Percentiles rank a stretch among this genome's conserved stretches.
These are phyloP conservation scores for Acanthosepion pharaonis DNA, from an alignment of 2,888 invertebrate species.

Conservation along the genomic window DNA sequence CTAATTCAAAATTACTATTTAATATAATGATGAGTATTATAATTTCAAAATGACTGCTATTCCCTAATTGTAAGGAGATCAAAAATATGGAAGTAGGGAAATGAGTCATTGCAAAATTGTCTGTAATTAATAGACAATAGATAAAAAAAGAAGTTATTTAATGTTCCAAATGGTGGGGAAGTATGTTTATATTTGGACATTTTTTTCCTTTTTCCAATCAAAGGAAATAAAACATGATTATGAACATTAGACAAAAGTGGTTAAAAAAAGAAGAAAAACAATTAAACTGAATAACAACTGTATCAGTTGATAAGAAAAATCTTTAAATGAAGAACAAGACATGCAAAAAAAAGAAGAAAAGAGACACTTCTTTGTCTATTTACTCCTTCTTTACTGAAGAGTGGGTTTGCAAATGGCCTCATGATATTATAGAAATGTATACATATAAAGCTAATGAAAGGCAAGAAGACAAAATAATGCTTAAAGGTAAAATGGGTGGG, in stretches of 20 bases:
- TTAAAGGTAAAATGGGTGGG: not conserved
- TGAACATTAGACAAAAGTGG: not conserved
- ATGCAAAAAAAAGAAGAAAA: not conserved
- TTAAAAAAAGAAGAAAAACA: not conserved
- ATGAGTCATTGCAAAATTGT: not conserved
- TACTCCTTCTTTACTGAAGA: slow-evolving; percentile 1
- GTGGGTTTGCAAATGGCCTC: not conserved
- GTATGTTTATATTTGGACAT: not conserved
- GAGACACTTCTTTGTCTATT: not conserved
- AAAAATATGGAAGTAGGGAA: not conserved
- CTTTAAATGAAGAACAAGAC: not conserved
- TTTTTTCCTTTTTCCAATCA: not conserved
- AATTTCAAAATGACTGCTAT: not conserved
- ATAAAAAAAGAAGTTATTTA: not conserved
- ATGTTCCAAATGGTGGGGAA: not conserved
- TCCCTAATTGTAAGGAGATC: not conserved
- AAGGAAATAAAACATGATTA: not conserved
- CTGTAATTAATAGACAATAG: not conserved
- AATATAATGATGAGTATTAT: not conserved
- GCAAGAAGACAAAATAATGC: slow-evolving; percentile 17
- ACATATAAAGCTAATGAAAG: slow-evolving; percentile 4
- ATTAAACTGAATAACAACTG: not conserved
- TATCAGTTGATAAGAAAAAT: not conserved
- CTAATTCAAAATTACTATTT: too few species aligned
- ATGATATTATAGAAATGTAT: not conserved